A percentile compares a stretch with the other conserved stretches of the same genome.
Conservation (phyloP, 2,797 vertebrate genomes). For the Threskiornis aethiopicus region DNA sequence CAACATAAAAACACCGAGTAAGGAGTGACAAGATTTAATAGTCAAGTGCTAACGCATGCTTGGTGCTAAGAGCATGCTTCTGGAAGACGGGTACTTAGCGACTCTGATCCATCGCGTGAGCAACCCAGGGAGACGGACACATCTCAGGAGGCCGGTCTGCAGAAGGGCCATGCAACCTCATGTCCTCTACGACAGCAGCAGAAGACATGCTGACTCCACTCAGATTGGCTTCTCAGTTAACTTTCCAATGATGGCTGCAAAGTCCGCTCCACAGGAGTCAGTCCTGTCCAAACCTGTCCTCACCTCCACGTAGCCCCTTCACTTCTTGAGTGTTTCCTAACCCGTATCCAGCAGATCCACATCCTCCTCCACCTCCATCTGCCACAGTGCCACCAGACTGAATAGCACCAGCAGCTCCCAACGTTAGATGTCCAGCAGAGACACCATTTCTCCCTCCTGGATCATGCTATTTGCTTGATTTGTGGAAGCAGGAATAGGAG, state of each 20-base stretch:
- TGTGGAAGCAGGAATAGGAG: background rate
- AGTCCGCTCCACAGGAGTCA: accelerated
- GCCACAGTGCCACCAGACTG: background rate
- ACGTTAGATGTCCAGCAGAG: accelerated
- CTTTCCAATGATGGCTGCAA: accelerated
- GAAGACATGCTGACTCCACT: background rate
- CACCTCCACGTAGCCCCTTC: background rate
- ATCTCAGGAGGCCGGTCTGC: accelerated
- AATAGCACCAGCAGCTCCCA: background rate
- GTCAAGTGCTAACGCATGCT: accelerated
- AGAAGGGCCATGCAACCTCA: background rate
- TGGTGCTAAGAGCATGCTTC: background rate
- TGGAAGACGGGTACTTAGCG: background rate
- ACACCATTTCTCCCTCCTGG: background rate
- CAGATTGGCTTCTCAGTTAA: background rate
- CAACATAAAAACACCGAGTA: background rate
- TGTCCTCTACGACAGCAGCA: accelerated
- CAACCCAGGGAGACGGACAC: background rate
- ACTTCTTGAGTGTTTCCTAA: background rate
- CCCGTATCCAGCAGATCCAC: background rate
- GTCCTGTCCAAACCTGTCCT: background rate
- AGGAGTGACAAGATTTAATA: background rate
- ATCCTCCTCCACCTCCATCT: background rate
- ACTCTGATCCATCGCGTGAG: background rate
- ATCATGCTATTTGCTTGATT: accelerated